Base-by-base conservation (phyloP, 2,888 invertebrate species). In the Luperina testacea region DNA sequence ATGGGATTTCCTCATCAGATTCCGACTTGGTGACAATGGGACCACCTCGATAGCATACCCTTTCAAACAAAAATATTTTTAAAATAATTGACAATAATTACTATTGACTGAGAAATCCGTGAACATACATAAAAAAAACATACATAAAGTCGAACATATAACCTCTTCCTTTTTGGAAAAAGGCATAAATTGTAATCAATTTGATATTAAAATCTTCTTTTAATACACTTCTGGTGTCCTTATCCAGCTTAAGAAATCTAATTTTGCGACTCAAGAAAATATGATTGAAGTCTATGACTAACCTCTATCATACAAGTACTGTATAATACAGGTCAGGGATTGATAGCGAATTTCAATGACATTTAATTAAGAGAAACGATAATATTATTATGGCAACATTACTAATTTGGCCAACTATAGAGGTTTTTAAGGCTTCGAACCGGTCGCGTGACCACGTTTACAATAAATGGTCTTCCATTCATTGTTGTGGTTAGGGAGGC, bases 391-490 rank as follows among this genome's bases (percentile, higher is more conserved):
- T 42, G 48, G 63, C 57, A 77, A 42, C 27, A 69, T 68, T 57
- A 27, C 48, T 68, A 27, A 24, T 77, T 24, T 32, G 24, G 17
- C 0, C 15, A 48, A 57, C 38, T 38, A 15, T 11, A 57, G 11
- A 59, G 53, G 45, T 59, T 53, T 69, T 61, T 51, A 71, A 68
- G 20, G 61, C 32, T 68, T 38, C 42, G 8, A 27, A 32, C 15
- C 69, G 57, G 51, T 82, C 69, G 80, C 81, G 80, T 84, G 81
- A 84, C 84, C 24, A 63, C 63, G 48, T 63, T 68, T 72, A 63
- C 63, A 79, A 75, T 48, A 82, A 82, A 84, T 84, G 51, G 32
- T 48, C 20, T 15, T 64, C 59, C 57, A 82, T 82, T 82, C 68
- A 73, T 80, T 69, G 51, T 59, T 42, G 71, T 61, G 80, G 32